Evolutionary conservation across 2,797 vertebrate species (phyloP), one percentile per base, ranked within the genome.

Genomic region (Gymnothorax javanicus): DNA sequence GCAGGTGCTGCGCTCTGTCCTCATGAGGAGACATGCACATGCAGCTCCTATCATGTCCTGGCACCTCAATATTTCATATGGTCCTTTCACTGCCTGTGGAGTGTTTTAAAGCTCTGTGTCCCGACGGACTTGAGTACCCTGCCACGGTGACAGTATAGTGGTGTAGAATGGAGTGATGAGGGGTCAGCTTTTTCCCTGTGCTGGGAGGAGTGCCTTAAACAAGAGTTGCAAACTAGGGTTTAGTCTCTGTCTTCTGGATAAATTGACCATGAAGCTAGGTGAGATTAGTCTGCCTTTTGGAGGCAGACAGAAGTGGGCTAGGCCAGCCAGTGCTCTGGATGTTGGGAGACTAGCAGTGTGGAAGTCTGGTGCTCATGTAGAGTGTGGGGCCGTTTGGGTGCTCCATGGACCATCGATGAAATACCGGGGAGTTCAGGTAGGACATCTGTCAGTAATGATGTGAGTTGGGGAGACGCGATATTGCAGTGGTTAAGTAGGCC

Each of bases 1-100:
- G 86, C 91, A 97, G 96, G 97, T 97, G 92, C 0, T 0, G 54
- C 17, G 27, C 85, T 77, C 85, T 83, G 23, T 12, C 59, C 23
- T 25, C 52, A 59, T 90, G 89, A 87, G 87, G 58, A 82, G 52
- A 77, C 33, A 73, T 12, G 43, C 23, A 23, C 84, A 54, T 7
- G 27, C 54, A 4, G 50, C 84, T 73, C 67, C 6, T 27, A 2
- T 56, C 33, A 25, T 85, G 62, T 57, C 23, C 64, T 15, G 13
- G 2, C 12, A 6, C 23, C 52, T 77, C 17, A 17, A 12, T 33
- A 50, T 77, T 15, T 77, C 15, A 50, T 13, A 77, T 4, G 12
- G 25, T 75, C 25, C 33, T 43, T 75, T 13, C 71, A 75, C 33
- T 43, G 33, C 12, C 71, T 43, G 67, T 27, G 27, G 9, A 71